These are phyloP conservation scores for Pristis pectinata DNA, from an alignment of 2,797 vertebrate genomes.

Conservation along the genomic window DNA sequence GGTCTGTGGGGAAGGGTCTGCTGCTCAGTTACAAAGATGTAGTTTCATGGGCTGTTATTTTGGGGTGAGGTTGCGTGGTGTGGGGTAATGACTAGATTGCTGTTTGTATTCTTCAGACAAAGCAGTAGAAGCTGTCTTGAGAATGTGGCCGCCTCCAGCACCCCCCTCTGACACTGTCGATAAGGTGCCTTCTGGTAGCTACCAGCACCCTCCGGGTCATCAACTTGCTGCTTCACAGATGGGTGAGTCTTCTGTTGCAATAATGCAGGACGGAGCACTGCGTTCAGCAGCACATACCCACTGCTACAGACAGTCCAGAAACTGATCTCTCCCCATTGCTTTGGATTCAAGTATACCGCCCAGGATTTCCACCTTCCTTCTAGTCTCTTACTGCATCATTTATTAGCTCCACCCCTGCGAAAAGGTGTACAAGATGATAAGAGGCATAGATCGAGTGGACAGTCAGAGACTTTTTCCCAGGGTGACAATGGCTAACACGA, in stretches of 20 bases:
- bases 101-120: slow-evolving; percentile 40
- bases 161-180: slow-evolving; percentile 41
- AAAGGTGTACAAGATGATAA: no score
- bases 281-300: background rate
- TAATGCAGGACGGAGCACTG: background rate
- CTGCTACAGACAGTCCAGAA: background rate
- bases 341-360: background rate
- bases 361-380: background rate
- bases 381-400: background rate
- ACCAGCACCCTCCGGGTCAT: background rate
- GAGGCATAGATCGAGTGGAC: no score
- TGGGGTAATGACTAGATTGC: background rate
- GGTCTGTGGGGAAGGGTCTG: no score
- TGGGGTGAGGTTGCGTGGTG: no score
- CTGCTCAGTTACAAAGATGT: no score
- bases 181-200: background rate
- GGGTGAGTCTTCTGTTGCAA: background rate
- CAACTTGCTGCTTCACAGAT: background rate
- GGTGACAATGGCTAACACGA: no score
- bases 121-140: slow-evolving; percentile 57
- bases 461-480: no score
- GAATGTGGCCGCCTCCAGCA: slow-evolving; percentile 68
- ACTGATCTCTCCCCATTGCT: background rate
- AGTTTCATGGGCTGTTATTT: no score
- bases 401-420: background rate